Percentiles rank a stretch among this genome's conserved stretches.
phyloP scores from a whole-genome alignment of 2,888 invertebrate genomes.

The Lagria hirta region DNA sequence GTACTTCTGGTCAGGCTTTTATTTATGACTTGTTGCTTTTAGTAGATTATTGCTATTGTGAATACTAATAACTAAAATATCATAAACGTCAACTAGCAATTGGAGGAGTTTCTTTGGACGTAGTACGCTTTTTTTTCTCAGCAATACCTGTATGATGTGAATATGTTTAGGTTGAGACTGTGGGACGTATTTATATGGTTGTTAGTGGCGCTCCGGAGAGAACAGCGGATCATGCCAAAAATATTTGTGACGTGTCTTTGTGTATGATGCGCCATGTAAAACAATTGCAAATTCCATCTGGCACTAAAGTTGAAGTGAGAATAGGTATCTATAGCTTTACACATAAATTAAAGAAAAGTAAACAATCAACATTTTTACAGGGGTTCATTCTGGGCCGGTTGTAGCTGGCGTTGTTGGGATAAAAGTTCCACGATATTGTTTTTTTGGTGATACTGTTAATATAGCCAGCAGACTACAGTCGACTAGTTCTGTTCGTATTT shows the following conservation, averaged over 20 bases:
- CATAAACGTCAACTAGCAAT: no score
- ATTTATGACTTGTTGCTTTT: no score
- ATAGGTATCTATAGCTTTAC: slow-evolving; percentile 65
- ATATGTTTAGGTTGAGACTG: slow-evolving; percentile 81
- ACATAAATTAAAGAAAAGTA: slow-evolving; percentile 2
- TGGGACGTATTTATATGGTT: slow-evolving; percentile 90
- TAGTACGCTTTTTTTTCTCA: slow-evolving; percentile 3
- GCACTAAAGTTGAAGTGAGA: slow-evolving; percentile 62
- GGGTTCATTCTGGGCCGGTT: slow-evolving; percentile 84
- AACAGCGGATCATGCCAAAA: slow-evolving; percentile 70
- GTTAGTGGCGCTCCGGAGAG: slow-evolving; percentile 86
- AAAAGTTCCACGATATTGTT: slow-evolving; percentile 82
- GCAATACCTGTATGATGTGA: slow-evolving; percentile 5
- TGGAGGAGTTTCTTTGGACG: slow-evolving; percentile 1
- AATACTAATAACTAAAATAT: no score
- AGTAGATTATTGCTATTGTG: no score
- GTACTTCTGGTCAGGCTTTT: no score
- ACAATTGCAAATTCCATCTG: slow-evolving; percentile 63
- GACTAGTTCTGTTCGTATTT: slow-evolving; percentile 59
- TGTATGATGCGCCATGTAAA: slow-evolving; percentile 72
- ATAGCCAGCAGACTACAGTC: slow-evolving; percentile 90
- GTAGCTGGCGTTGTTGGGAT: slow-evolving; percentile 86
- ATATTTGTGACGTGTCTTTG: slow-evolving; percentile 77
- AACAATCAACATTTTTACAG: slow-evolving; percentile 46
- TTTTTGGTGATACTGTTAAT: slow-evolving; percentile 90